Base-by-base conservation (phyloP, 1,140 invertebrate species). In the Hypsibius dujardini region DNA sequence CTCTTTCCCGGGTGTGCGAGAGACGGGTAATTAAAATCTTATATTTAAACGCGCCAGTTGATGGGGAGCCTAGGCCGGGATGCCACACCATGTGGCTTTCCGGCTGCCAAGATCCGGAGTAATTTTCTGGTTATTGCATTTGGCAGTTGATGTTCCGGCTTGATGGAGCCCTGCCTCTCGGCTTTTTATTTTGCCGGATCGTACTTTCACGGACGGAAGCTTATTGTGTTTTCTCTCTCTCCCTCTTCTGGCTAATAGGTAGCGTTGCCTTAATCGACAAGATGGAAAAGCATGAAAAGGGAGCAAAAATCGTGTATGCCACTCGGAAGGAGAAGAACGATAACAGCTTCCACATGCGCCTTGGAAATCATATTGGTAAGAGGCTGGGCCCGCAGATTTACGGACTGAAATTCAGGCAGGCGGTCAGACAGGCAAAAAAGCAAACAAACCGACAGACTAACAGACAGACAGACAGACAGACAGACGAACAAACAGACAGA, bases 221-320 rank as follows among this genome's bases (percentile, higher is more conserved):
- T 56, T 56, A 56, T n/a, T 12, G n/a, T 56, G 7, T n/a, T 7
- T 56, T n/a, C 28, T 28, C 28, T 28, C 28, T 28, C 28, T 28
- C 28, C 28, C 28, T 28, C 28, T 28, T 28, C 28, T 28, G 28
- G 28, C 28, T 28, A 28, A 42, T 42, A 67, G 62, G 62, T 42
- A 12, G 42, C 45, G 42, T 67, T 42, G 7, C 12, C 12, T 67
- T 67, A 42, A 67, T 67, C 12, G 62, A 67, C 62, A 67, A 67
- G 62, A 67, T 67, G 12, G 12, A 15, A 15, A 12, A 12, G 12
- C 42, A 15, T 3, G 62, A 67, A 45, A 67, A 67, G 45, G 12
- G 62, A 15, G 62, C 12, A 12, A 67, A 67, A 42, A 67, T 67
- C 42, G 62, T 67, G 62, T 67, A 67, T 45, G 62, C 62, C 12